Percentiles rank a stretch among this genome's conserved stretches.
phyloP scores from a whole-genome alignment of 2,113 vertebrate genomes.

The Tetrax tetrax region DNA sequence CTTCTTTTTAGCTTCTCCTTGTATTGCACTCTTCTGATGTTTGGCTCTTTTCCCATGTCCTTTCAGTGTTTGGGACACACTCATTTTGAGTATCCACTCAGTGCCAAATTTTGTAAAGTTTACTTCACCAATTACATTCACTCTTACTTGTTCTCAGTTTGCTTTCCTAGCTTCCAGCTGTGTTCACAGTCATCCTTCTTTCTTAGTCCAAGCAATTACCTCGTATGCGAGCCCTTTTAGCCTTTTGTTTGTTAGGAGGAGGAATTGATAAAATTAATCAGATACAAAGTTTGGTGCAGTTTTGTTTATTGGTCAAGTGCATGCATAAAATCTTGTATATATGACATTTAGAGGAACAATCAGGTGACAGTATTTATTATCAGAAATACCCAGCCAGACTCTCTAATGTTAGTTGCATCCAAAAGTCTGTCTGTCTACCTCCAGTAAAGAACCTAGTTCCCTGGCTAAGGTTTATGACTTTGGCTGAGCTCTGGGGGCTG shows the following conservation, averaged over 20 bases:
- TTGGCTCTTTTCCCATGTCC: neutral
- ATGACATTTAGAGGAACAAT: neutral
- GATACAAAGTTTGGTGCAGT: neutral
- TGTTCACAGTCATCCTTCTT: neutral
- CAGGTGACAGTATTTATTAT: neutral
- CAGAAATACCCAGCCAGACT: neutral
- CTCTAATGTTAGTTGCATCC: neutral
- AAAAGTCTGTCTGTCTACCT: neutral
- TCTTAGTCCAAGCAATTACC: neutral
- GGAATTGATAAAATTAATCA: neutral
- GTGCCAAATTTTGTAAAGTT: neutral
- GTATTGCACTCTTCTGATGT: neutral
- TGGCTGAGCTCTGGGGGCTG: neutral
- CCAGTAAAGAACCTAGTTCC: neutral
- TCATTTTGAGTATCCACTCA: neutral
- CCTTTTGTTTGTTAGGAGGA: neutral
- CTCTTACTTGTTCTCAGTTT: neutral
- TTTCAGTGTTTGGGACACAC: neutral
- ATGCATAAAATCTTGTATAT: neutral
- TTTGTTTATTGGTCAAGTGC: neutral
- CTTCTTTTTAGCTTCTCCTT: neutral
- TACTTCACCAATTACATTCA: neutral
- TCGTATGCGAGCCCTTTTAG: rapidly evolving
- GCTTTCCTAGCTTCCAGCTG: neutral
- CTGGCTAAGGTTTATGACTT: rapidly evolving